Percentiles rank a stretch among this genome's conserved stretches.
Conservation (phyloP, 2,113 vertebrate species). For the Crypturellus undulatus region DNA sequence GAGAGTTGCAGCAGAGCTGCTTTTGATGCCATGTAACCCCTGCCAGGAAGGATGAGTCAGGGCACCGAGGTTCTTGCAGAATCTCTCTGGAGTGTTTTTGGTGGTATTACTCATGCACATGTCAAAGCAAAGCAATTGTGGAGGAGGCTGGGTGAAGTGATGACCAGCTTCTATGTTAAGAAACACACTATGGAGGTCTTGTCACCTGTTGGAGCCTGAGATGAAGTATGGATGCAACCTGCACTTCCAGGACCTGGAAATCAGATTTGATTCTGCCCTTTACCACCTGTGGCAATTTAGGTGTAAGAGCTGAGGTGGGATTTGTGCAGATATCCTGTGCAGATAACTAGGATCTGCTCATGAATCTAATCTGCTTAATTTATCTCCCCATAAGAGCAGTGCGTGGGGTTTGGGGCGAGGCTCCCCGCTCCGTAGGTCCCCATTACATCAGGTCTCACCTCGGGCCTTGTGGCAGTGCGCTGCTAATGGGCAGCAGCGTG, state of each 20-base stretch:
- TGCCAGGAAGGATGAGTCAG: accelerated
- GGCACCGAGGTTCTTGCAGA: neutral
- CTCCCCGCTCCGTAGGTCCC: neutral
- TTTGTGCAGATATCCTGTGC: neutral
- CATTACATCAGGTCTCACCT: neutral
- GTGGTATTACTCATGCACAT: neutral
- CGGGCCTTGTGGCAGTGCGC: accelerated
- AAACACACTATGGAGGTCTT: neutral
- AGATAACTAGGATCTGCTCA: neutral
- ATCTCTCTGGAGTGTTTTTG: neutral
- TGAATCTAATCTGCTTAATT: neutral
- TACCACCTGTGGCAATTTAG: accelerated
- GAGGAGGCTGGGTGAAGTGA: neutral
- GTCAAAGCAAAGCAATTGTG: neutral
- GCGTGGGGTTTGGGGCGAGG: neutral
- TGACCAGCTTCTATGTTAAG: neutral
- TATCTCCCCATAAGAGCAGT: neutral
- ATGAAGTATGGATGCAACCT: neutral
- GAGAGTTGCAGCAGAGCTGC: neutral
- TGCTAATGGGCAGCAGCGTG: accelerated
- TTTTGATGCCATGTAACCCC: neutral
- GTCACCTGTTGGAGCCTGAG: neutral
- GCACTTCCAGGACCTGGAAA: neutral
- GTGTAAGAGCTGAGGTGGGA: neutral
- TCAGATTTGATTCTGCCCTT: neutral